Evolutionary conservation across 2,797 vertebrate species (phyloP), one percentile per base, ranked within the genome.

Genomic region (Zalophus californianus): DNA sequence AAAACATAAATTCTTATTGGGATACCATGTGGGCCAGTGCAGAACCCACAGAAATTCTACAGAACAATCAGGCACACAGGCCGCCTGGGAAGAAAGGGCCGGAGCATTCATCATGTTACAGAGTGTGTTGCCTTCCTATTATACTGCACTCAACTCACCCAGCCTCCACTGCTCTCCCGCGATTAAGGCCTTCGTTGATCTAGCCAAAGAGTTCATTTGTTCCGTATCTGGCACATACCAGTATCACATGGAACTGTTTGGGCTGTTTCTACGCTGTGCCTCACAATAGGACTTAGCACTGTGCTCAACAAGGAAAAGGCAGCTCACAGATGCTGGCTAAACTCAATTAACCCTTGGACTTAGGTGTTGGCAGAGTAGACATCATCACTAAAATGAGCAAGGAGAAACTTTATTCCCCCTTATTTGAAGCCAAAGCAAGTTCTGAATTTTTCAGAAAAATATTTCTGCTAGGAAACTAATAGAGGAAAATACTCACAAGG

Each of bases 391-490:
- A 89, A 72, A 83, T 27, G 50, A 97, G 20, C 68, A 95, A 89
- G 48, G 18, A 83, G 50, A 94, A 93, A 96, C 35, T 16, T 66
- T 82, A 54, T 66, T 77, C 41, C 32, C 62, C 35, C n/a, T 91
- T 77, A 89, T 13, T 48, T 73, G 54, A 95, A 93, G 73, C 64
- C 48, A 83, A 91, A 29, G 52, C 78, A 88, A 96, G 52, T 96
- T 93, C 66, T 62, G 62, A 94, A 90, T 54, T 96, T 94, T 96
- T n/a, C 86, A 96, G 79, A 88, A 85, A 82, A 85, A 84, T 60
- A 75, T 4, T 54, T 89, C 64, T 68, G 68, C 50, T 75, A 95
- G 89, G 11, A 97, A 97, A 95, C 10, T 72, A 82, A 93, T 14
- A 5, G 54, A 72, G 35, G 15, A 91, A 95, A 97, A 93, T 0